Percentiles rank a stretch among this genome's conserved stretches.
Evolutionary conservation across 2,113 vertebrate species (phyloP).

Genomic region (Macquaria australasica): DNA sequence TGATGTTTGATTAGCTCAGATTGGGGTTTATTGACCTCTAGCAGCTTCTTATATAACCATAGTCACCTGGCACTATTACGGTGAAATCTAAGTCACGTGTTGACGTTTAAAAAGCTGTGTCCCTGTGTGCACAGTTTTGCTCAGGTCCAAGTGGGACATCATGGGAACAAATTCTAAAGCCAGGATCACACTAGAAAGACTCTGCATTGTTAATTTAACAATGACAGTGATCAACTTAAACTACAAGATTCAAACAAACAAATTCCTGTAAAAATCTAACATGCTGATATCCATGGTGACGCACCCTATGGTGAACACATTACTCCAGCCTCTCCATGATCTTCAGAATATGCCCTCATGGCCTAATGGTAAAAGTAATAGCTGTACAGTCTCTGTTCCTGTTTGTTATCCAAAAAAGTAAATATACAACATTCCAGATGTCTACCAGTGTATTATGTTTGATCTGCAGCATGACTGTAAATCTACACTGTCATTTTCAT

Average conservation of each 20-base stretch:
- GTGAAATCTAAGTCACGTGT: background rate
- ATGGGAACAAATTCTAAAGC: background rate
- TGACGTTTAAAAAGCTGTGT: background rate
- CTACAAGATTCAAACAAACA: too few species aligned
- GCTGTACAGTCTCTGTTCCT: background rate
- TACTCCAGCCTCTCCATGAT: background rate
- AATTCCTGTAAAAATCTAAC: background rate
- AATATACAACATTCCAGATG: constrained; percentile 44
- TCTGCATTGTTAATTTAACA: background rate
- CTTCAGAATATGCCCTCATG: background rate
- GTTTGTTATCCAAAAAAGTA: background rate
- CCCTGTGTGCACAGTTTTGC: background rate
- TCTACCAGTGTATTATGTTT: background rate
- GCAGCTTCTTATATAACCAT: background rate
- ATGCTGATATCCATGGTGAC: background rate
- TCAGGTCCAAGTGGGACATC: background rate
- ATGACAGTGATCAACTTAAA: background rate
- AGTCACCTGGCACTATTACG: background rate
- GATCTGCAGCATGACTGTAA: constrained; percentile 5
- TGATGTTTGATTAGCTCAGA: background rate
- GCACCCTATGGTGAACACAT: background rate
- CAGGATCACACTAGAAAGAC: background rate
- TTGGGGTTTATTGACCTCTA: background rate
- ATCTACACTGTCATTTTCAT: background rate
- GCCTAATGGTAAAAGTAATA: background rate